phyloP scores from a whole-genome alignment of 1,140 invertebrate genomes.

The Pararge aegeria region DNA sequence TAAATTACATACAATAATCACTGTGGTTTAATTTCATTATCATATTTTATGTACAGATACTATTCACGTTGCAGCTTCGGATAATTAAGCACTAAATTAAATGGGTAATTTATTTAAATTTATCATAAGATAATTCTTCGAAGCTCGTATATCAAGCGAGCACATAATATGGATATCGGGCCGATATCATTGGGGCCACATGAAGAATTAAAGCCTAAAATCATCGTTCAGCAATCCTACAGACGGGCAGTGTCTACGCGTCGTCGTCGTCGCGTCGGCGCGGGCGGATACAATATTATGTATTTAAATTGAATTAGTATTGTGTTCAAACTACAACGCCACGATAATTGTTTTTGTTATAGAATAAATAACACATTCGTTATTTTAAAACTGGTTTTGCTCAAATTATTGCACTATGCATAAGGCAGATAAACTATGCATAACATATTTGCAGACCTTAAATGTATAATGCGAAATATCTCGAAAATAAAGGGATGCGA shows the following conservation, averaged over 20 bases:
- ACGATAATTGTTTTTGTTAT: no score
- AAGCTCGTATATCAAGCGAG: slow-evolving; percentile 3
- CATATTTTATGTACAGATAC: neutral
- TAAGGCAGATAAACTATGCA: no score
- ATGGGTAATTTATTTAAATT: slow-evolving; percentile 9
- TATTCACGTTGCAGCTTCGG: neutral
- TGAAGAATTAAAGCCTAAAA: neutral
- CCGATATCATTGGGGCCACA: slow-evolving; percentile 1
- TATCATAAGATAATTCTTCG: slow-evolving; percentile 7
- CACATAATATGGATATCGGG: slow-evolving; percentile 1
- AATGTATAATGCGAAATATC: no score
- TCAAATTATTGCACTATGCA: no score
- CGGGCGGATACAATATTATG: no score
- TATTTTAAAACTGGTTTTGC: no score
- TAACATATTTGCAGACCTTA: no score
- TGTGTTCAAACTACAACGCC: no score
- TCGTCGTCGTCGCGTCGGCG: no score
- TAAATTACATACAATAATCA: neutral
- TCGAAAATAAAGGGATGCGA: no score
- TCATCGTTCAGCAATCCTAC: neutral
- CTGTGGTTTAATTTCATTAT: neutral
- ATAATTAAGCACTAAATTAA: slow-evolving; percentile 5
- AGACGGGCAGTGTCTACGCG: neutral
- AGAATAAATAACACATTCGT: no score
- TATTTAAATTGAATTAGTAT: no score